These are phyloP conservation scores for Sander lucioperca DNA, from an alignment of 2,113 vertebrate species.

Conservation along the genomic window DNA sequence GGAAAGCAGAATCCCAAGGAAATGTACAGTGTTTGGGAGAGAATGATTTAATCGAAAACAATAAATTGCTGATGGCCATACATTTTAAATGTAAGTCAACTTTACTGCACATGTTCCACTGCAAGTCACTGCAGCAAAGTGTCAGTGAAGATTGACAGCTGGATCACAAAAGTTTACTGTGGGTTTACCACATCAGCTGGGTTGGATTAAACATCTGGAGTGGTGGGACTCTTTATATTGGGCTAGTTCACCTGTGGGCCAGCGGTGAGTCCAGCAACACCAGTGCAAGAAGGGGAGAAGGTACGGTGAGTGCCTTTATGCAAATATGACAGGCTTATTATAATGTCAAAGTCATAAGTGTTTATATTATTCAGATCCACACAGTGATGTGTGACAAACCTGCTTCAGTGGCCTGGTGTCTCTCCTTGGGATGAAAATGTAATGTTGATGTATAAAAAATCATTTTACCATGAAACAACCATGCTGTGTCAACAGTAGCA, in stretches of 20 bases:
- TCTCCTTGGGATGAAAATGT: not conserved
- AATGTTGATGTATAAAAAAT: not conserved
- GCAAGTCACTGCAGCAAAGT: not conserved
- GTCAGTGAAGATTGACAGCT: not conserved
- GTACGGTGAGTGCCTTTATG: not conserved
- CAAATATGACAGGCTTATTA: not conserved
- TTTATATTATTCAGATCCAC: not conserved
- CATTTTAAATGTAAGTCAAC: not conserved
- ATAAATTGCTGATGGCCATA: not conserved
- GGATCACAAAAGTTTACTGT: not conserved
- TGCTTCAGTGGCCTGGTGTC: not conserved
- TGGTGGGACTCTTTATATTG: not conserved
- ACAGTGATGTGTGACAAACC: not conserved
- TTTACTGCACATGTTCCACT: not conserved
- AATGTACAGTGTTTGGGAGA: not conserved
- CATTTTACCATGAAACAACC: not conserved
- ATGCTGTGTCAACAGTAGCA: not conserved
- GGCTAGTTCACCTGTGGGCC: not conserved
- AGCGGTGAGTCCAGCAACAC: not conserved
- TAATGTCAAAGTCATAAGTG: not conserved
- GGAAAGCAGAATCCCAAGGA: not conserved
- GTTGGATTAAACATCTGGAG: slow-evolving; percentile 2
- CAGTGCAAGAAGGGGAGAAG: not conserved
- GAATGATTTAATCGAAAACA: not conserved
- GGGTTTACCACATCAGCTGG: not conserved